Evolutionary conservation across 2,888 invertebrate species (phyloP), one percentile per base, ranked within the genome.

Genomic region (Erebia palarica): DNA sequence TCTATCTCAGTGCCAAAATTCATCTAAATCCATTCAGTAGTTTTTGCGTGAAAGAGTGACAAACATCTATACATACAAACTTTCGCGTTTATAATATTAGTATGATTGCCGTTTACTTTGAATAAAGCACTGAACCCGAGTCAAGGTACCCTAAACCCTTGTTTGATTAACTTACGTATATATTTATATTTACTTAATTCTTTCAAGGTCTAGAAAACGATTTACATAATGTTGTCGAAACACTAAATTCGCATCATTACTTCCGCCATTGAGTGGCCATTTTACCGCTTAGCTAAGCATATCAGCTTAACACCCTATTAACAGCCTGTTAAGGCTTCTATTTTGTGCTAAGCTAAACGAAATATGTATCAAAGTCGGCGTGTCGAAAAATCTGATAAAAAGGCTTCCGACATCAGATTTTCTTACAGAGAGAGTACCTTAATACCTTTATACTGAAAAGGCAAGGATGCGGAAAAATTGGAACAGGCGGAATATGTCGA

Each of bases 261-360:
- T 53, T 55, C 65, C 65, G 65, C 55, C 16, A 13, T 53, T 55
- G 16, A 53, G 55, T 55, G 16, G 42, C 65, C 36, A 65, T 53
- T 65, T 65, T 65, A 27, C 65, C 18, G 51, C 65, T 65, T 55
- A 65, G 13, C 65, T 53, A 16, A 65, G 65, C 65, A 55, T 55
- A 13, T 55, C 55, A 21, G 65, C 65, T 53, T 65, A 13, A 65
- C 55, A 21, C 21, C 47, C 4, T 53, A 11, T 11, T 21, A 49
- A 1, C 14, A 13, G 5, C 11, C 47, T 47, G 18, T n/a, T 47
- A 14, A 18, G 47, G 63, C 63, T 63, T 63, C 49, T 63, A 9
- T 18, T 13, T 47, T 47, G 16, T 42, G 42, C 10, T n/a, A n/a
- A n/a, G 3, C 16, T 44, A 16, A 60, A 59, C 14, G 27, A 59